Base-by-base conservation (phyloP, 2,888 invertebrate genomes). In the Nipponacmea schrenckii region DNA sequence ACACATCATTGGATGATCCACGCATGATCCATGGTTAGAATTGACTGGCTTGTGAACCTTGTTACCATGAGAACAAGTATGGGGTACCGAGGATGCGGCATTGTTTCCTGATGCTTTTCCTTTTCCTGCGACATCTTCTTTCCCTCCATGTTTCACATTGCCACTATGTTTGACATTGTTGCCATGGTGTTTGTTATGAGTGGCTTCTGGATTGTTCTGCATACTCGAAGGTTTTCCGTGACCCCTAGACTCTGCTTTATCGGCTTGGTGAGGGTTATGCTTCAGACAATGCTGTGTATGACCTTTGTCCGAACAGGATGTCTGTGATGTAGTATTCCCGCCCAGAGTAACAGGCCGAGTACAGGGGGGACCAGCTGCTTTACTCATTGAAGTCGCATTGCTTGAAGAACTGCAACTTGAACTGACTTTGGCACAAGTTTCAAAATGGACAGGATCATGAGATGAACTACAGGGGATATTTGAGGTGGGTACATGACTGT, bases 261-360 rank as follows among this genome's bases (percentile, higher is more conserved):
- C 70, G 20, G 62, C 46, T 24, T 45, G 48, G 14, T 66, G 67
- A 12, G 70, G 66, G 56, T 72, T 77, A 69, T 81, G 78, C 67
- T 83, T 83, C 71, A 80, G 77, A 69, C 84, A 84, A 46, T 82
- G 82, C 69, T 82, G 82, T 62, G 72, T 79, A 64, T 82, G 82
- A 64, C 83, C 79, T 45, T 74, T 77, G 27, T 74, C 73, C 8
- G 50, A 63, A 2, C 66, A 63, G 2, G 63, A 27, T 14, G 69
- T 64, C 64, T 73, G 73, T n/a, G 74, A 74, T 10, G 74, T 71
- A 26, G 77, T 78, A 70, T 83, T 84, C 14, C 85, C 85, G 48
- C 85, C 85, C 17, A 85, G 68, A 27, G 85, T 82, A 15, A 80
- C 80, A 50, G 85, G 85, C 46, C 85, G 76, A 5, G 83, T 80